Base-by-base conservation (phyloP, 1,140 invertebrate species). In the Drusus annulatus region DNA sequence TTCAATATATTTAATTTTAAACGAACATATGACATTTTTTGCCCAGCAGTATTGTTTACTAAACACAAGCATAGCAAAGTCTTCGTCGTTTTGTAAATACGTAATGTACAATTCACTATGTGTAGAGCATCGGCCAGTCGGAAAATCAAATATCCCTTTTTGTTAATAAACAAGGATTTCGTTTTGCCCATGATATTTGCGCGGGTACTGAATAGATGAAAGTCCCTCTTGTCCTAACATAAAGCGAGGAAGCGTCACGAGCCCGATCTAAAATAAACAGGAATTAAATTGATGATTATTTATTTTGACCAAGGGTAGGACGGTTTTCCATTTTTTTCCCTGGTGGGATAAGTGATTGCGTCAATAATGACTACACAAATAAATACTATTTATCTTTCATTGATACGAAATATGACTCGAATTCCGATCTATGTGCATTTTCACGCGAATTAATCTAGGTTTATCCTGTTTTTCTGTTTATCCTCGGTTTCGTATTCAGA, bases 81-180 rank as follows among this genome's bases (percentile, higher is more conserved):
- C 2, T 36, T 36, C 0, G 31, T 36, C 31, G 31, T 7, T 36
- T 36, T 36, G 8, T 36, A 4, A 36, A 36, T 36, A 7, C n/a
- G n/a, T 16, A 19, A 56, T 56, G 16, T 16, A 36, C 5, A 8
- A 10, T n/a, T 25, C 28, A 28, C 15, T 28, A 8, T 36, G 8
- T 8, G 6, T 36, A 15, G 13, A 6, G n/a, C 15, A 45, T 51
- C 65, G 31, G 31, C 36, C n/a, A 36, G 50, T 45, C 65, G 36
- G 2, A 69, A 69, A 69, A 45, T 69, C 65, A 69, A 69, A 69
- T 69, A 69, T 69, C 65, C 65, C 50, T 69, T 69, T 69, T 69
- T 69, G 62, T 69, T 69, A 69, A 69, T 69, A 69, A 69, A 69
- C 73, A 58, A 60, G 52, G 73, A 60, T 56, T 56, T 56, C 8